A percentile compares a stretch with the other conserved stretches of the same genome.
These are phyloP conservation scores for Drosophila nigricruria DNA, from an alignment of 2,888 invertebrate species.

Conservation along the genomic window DNA sequence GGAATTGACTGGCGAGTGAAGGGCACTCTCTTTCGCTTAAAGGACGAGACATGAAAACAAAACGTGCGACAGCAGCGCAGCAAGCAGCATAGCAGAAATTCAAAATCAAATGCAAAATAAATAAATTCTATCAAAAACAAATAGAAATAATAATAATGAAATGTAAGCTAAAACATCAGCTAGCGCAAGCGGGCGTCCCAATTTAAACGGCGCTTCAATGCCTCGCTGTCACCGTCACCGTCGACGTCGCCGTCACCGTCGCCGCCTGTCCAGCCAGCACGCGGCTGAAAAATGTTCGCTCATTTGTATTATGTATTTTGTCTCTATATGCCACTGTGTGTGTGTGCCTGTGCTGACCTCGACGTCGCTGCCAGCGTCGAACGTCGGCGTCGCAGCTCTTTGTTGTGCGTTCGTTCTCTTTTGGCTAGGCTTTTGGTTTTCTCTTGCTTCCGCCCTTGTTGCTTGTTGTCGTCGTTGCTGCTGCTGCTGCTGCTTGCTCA, in stretches of 20 bases:
- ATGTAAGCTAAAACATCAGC: constrained; percentile 53
- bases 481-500: constrained; percentile 38
- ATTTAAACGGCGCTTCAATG: constrained; percentile 36
- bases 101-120: constrained; percentile 4
- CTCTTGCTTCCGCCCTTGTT: constrained; percentile 76
- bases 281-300: constrained; percentile 64
- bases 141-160: constrained; percentile 52
- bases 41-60: constrained; percentile 50
- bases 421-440: constrained; percentile 55
- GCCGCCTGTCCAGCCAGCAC: constrained; percentile 30
- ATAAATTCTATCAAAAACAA: constrained; percentile 10
- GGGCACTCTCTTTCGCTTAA: constrained; percentile 63
- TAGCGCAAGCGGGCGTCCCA: constrained; percentile 38
- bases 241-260: not conserved
- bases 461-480: constrained; percentile 22
- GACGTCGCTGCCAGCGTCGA: constrained; percentile 54
- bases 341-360: constrained; percentile 44
- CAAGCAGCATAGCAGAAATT: constrained; percentile 3
- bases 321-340: constrained; percentile 40
- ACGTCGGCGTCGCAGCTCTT: constrained; percentile 47
- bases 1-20: constrained; percentile 60
- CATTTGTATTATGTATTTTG: constrained; percentile 66
- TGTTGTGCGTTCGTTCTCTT: constrained; percentile 59
- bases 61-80: constrained; percentile 31
- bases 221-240: not conserved